phyloP scores from a whole-genome alignment of 37 sponge, comb jelly and placozoan species.

The Spongia lamella region DNA sequence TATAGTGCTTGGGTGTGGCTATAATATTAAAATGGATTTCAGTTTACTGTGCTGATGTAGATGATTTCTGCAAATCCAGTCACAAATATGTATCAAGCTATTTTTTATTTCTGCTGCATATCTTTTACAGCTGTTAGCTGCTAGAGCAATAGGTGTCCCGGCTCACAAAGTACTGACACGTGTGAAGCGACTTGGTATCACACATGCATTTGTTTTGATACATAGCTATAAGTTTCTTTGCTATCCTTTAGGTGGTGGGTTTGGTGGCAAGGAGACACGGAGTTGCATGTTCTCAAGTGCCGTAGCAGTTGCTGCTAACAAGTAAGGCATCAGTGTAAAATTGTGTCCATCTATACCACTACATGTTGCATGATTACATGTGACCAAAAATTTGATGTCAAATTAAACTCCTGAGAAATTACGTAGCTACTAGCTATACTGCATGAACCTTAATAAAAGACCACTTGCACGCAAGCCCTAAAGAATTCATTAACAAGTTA shows the following conservation, averaged over 20 bases:
- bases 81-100: too few relatives aligned
- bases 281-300: constrained; percentile 36
- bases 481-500: too few relatives aligned
- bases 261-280: constrained; percentile 88
- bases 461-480: too few relatives aligned
- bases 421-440: too few relatives aligned
- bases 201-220: not conserved
- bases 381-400: too few relatives aligned
- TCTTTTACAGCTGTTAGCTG: constrained; percentile 6
- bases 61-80: too few relatives aligned
- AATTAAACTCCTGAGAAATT: too few relatives aligned
- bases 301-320: constrained; percentile 82
- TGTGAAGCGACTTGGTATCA: constrained; percentile 75
- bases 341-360: not conserved
- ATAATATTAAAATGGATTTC: too few relatives aligned
- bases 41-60: too few relatives aligned
- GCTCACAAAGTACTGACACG: constrained; percentile 59
- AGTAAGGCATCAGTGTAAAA: constrained; percentile 42
- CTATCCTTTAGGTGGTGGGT: constrained; percentile 75
- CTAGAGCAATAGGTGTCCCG: constrained; percentile 75
- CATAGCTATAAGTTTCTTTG: not conserved
- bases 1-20: too few relatives aligned
- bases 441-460: too few relatives aligned
- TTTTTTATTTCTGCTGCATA: too few relatives aligned
- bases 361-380: not conserved